Percentiles rank a stretch among this genome's conserved stretches.
Evolutionary conservation across 2,113 vertebrate species (phyloP).

Genomic region (Noctilio leporinus): DNA sequence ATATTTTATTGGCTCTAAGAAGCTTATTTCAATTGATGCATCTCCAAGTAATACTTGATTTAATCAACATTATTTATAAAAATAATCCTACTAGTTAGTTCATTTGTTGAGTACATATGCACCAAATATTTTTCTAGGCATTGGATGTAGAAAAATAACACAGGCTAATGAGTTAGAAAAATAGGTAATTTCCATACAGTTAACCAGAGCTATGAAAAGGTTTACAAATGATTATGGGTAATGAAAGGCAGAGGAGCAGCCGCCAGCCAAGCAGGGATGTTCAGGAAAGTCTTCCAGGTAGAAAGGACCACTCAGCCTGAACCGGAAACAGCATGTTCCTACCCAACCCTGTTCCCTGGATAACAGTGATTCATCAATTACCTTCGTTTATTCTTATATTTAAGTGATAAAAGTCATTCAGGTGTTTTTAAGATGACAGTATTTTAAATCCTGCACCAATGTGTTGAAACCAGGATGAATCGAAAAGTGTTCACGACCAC

Average conservation of each 20-base stretch:
- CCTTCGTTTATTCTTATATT: neutral
- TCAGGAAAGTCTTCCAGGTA: neutral
- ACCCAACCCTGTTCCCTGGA: neutral
- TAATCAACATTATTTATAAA: neutral
- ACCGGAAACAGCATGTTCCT: neutral
- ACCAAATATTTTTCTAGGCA: neutral
- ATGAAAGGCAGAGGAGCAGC: neutral
- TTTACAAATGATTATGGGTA: neutral
- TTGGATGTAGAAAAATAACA: neutral
- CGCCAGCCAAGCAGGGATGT: neutral
- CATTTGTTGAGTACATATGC: neutral
- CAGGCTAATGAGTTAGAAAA: neutral
- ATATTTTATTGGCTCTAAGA: neutral
- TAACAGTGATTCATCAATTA: neutral
- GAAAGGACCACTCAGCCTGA: neutral
- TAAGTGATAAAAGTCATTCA: neutral
- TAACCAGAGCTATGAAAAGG: neutral
- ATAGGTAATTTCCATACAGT: neutral
- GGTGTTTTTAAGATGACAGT: neutral
- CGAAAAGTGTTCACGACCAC: neutral
- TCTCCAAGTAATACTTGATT: neutral
- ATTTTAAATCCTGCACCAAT: neutral
- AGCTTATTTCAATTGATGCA: neutral
- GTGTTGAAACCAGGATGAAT: neutral
- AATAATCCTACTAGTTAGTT: neutral